Evolutionary conservation across 2,797 vertebrate species (phyloP), one percentile per base, ranked within the genome.

Genomic region (Lycodopsis pacificus): DNA sequence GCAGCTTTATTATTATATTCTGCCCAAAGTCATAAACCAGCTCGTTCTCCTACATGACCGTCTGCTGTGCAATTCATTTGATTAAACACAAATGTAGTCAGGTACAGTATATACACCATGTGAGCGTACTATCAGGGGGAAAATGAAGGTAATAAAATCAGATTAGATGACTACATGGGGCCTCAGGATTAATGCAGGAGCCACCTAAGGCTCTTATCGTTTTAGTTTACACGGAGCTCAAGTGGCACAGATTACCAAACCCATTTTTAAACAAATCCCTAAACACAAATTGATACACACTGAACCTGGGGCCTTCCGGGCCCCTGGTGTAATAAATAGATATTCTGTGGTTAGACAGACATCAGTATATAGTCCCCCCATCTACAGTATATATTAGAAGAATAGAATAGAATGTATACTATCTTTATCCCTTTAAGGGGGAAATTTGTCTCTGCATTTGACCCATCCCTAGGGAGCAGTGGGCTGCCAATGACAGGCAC

Each of bases 11-110:
- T 9, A n/a, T 49, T 22, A 36, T 40, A 27, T 40, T 13, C 25
- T 54, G 59, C 46, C 38, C 9, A 40, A 30, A 77, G 46, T 42
- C 32, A 61, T 61, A 40, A 77, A 56, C 3, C 54, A 74, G 13
- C 36, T 32, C n/a, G 27, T 3, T 46, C 25, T 40, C 34, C 7
- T 6, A 34, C 25, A 34, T 5, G 22, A 2, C n/a, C 5, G 32
- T 68, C 54, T 70, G 38, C 27, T 13, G 6, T 30, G 34, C 6
- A 8, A 3, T 53, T 44, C 15, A 62, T 66, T 22, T 59, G 30
- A 85, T 63, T 48, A 22, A 27, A 49, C 32, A 14, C 8, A 7
- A 30, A 51, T 17, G 0, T 14, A 34, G 25, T 69, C 34, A 57
- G 17, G 11, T 20, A 14, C 8, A 53, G 59, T 27, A 25, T 2